Percentiles rank a stretch among this genome's conserved stretches.
Conservation (phyloP, 2,888 invertebrate species). For the Rhagophthalmus giganteus region DNA sequence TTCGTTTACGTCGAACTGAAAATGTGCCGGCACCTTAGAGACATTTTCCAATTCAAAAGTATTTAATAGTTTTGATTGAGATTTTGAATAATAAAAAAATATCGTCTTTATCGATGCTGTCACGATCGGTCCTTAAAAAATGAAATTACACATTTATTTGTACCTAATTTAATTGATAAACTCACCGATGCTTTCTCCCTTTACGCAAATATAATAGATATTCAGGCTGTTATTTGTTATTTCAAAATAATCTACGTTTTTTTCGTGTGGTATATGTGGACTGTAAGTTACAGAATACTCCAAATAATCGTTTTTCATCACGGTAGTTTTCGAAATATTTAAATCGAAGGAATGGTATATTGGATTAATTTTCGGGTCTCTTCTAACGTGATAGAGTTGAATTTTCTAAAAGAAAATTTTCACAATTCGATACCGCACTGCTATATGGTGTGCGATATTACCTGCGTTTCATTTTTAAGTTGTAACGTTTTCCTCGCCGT, state of each 20-base stretch:
- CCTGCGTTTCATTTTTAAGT: slow-evolving; percentile 21
- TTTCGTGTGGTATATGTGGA: slow-evolving; percentile 44
- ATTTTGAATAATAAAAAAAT: slow-evolving; percentile 22
- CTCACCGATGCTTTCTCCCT: slow-evolving; percentile 48
- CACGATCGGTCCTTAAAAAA: slow-evolving; percentile 29
- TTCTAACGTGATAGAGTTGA: slow-evolving; percentile 27
- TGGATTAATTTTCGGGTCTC: slow-evolving; percentile 46
- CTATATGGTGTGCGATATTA: slow-evolving; percentile 1
- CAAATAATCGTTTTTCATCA: slow-evolving; percentile 38
- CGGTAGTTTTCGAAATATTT: slow-evolving; percentile 42
- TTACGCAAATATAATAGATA: slow-evolving; percentile 40
- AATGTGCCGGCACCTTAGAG: slow-evolving; percentile 45
- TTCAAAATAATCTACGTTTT: slow-evolving; percentile 49
- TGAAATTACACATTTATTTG: not conserved
- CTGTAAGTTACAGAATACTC: slow-evolving; percentile 47
- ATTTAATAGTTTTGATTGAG: slow-evolving; percentile 30
- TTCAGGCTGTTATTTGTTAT: slow-evolving; percentile 41
- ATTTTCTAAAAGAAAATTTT: slow-evolving; percentile 7
- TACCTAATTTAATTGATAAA: not conserved
- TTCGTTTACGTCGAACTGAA: slow-evolving; percentile 47
- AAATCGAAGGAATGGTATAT: slow-evolving; percentile 50
- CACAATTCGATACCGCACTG: not conserved
- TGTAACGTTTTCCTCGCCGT: slow-evolving; percentile 13
- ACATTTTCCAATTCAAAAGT: slow-evolving; percentile 50
- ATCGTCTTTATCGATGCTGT: slow-evolving; percentile 30